These are phyloP conservation scores for Diceros bicornis DNA, from an alignment of 2,797 vertebrate genomes.

Conservation along the genomic window DNA sequence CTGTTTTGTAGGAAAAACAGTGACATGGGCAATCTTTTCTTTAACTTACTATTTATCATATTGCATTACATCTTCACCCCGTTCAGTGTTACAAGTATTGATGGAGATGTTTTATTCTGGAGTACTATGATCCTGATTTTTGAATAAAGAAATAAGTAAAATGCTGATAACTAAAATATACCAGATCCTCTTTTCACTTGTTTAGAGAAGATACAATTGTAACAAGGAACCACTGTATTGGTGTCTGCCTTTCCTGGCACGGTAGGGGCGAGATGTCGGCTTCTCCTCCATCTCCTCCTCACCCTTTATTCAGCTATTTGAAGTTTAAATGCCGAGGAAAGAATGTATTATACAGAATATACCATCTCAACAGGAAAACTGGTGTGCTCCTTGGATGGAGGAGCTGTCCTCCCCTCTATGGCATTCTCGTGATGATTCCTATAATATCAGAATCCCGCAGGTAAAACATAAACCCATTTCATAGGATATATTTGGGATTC, in stretches of 20 bases:
- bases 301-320: background rate
- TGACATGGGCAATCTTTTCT: background rate
- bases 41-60: constrained; percentile 24
- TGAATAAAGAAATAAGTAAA: constrained; percentile 63
- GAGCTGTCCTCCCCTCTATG: background rate
- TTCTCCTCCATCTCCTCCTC: background rate
- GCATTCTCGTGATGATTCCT: background rate
- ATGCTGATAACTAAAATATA: constrained; percentile 17
- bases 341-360: background rate
- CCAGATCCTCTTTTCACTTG: background rate
- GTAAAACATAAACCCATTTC: background rate
- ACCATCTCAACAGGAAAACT: background rate
- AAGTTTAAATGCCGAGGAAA: constrained; percentile 4
- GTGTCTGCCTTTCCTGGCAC: background rate
- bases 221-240: background rate
- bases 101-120: background rate
- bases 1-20: background rate
- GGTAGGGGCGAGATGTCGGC: background rate
- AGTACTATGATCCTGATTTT: constrained; percentile 6
- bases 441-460: background rate
- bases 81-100: background rate
- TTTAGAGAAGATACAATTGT: constrained; percentile 4
- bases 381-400: background rate
- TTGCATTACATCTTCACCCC: background rate
- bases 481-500: background rate